A percentile compares a stretch with the other conserved stretches of the same genome.
These are phyloP conservation scores for Stegodyphus dumicola DNA, from an alignment of 1,140 invertebrate genomes.

Conservation along the genomic window DNA sequence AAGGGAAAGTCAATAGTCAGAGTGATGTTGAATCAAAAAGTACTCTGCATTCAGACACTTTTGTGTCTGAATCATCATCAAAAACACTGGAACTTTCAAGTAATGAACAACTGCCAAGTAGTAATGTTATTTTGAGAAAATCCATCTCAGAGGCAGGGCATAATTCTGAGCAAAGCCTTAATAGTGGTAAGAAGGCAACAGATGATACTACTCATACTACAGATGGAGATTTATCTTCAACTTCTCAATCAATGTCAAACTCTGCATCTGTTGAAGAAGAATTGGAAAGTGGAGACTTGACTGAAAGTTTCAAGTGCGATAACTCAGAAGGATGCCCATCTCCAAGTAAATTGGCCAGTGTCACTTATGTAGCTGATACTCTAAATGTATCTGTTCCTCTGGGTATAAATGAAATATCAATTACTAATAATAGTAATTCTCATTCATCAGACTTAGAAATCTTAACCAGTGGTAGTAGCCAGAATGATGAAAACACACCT, in stretches of 20 bases:
- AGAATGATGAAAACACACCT: neutral
- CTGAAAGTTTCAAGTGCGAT: conserved; percentile 13
- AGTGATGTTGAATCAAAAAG: conserved; percentile 23
- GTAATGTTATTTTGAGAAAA: neutral
- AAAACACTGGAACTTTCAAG: neutral
- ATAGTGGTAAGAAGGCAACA: neutral
- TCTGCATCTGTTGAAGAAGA: conserved; percentile 22
- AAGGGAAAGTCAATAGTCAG: neutral
- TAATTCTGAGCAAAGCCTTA: conserved; percentile 16
- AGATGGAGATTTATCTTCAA: conserved; percentile 16
- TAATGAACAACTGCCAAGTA: neutral
- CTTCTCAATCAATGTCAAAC: neutral
- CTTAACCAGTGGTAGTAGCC: neutral
- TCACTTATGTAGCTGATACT: no score
- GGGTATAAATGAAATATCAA: no score
- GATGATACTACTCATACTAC: conserved; percentile 6
- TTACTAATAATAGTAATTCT: no score
- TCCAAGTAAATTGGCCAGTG: no score
- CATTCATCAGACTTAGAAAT: no score
- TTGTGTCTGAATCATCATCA: conserved; percentile 21
- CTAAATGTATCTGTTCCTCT: no score
- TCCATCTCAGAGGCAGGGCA: neutral
- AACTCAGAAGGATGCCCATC: neutral
- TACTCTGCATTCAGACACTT: conserved; percentile 19
- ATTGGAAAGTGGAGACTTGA: conserved; percentile 1